Evolutionary conservation across 2,113 vertebrate genomes (phyloP).

Genomic region (Osmerus eperlanus): DNA sequence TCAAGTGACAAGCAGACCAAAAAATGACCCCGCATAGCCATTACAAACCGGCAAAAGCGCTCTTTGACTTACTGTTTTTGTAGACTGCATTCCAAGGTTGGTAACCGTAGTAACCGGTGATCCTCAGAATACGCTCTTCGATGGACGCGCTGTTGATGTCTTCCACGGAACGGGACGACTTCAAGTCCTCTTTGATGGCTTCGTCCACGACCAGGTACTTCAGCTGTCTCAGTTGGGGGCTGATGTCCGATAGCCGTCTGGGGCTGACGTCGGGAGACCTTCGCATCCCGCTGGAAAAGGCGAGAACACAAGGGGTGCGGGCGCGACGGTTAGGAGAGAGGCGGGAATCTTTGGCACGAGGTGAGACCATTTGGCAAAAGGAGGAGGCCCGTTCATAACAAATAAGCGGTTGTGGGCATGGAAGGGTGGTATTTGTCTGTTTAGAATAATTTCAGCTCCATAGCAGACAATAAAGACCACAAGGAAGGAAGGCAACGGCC

Average conservation of each 20-base stretch:
- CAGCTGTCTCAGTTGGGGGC: conserved; percentile 93
- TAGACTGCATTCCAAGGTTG: conserved; percentile 89
- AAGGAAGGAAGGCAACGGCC: background rate
- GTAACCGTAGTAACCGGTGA: conserved; percentile 95
- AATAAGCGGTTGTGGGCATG: background rate
- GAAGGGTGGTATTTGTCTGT: background rate
- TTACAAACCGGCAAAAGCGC: background rate
- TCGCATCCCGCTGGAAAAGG: conserved; percentile 82
- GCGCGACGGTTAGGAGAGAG: conserved; percentile 13
- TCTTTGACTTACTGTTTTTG: conserved; percentile 80
- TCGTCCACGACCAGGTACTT: conserved; percentile 94
- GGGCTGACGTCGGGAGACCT: conserved; percentile 90
- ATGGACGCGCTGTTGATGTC: conserved; percentile 90
- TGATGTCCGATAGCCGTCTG: conserved; percentile 93
- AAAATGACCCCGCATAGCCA: too few relatives aligned
- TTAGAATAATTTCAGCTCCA: background rate
- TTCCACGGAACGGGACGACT: conserved; percentile 91
- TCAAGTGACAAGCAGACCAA: too few relatives aligned
- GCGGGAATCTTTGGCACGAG: background rate
- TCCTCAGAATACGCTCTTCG: conserved; percentile 87
- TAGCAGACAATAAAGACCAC: conserved; percentile 18
- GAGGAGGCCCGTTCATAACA: conserved; percentile 17
- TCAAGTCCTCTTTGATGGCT: conserved; percentile 90
- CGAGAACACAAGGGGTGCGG: conserved; percentile 37
- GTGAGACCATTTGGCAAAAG: conserved; percentile 2